These are phyloP conservation scores for Trichogramma pretiosum DNA, from an alignment of 1,140 invertebrate species.

Conservation along the genomic window DNA sequence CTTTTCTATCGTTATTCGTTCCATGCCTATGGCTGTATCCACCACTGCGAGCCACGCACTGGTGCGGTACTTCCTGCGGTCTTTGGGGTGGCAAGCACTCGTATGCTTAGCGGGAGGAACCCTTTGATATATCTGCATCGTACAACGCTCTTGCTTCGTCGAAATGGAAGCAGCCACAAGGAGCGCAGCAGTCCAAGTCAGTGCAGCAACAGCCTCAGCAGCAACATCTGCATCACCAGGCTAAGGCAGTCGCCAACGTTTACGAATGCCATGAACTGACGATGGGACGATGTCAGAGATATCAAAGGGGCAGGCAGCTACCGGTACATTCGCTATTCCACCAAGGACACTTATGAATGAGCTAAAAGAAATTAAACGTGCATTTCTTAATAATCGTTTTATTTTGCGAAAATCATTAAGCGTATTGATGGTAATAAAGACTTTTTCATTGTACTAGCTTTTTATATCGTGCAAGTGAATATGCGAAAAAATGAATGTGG, in stretches of 20 bases:
- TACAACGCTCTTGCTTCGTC: constrained; percentile 25
- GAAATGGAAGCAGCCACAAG: constrained; percentile 30
- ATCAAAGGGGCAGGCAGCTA: constrained; percentile 42
- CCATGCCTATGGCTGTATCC: constrained; percentile 91
- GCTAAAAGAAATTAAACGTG: not conserved
- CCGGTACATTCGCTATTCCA: constrained; percentile 41
- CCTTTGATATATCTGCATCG: constrained; percentile 43
- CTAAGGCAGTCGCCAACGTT: constrained; percentile 32
- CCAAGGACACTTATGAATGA: constrained; percentile 36
- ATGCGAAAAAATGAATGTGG: no score
- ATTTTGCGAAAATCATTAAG: constrained; percentile 6
- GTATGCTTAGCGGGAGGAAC: constrained; percentile 44
- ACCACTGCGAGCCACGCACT: constrained; percentile 74
- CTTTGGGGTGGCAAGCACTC: constrained; percentile 75
- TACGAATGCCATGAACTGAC: constrained; percentile 40
- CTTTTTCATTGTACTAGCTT: no score
- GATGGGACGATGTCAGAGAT: constrained; percentile 40
- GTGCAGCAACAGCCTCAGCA: not conserved
- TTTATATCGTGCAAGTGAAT: no score
- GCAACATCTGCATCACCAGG: not conserved
- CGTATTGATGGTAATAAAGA: no score
- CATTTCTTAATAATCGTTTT: no score
- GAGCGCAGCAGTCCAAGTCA: no score
- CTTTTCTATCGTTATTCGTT: constrained; percentile 76
- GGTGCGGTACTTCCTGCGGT: constrained; percentile 67